Conservation (phyloP, 2,797 vertebrate genomes). For the Onychomys torridus region DNA sequence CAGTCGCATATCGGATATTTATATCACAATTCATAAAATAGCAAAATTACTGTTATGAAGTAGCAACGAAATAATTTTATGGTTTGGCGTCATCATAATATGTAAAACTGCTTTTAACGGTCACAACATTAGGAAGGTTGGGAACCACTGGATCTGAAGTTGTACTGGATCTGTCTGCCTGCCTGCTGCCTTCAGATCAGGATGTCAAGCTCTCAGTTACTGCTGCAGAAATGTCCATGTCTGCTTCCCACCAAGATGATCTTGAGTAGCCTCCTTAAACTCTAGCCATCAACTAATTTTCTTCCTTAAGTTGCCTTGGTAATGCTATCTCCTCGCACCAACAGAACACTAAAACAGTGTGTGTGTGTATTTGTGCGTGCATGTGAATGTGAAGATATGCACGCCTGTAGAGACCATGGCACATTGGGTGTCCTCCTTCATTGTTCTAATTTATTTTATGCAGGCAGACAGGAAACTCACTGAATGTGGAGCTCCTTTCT, state of each 20-base stretch:
- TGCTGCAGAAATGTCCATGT: not conserved
- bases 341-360: not conserved
- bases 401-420: too few relatives aligned
- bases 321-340: not conserved
- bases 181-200: not conserved
- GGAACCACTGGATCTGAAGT: not conserved
- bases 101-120: not conserved
- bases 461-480: not conserved
- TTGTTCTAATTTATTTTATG: not conserved
- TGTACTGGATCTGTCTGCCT: not conserved
- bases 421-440: not conserved
- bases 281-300: not conserved
- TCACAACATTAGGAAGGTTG: not conserved
- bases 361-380: not conserved
- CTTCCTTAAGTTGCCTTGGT: not conserved
- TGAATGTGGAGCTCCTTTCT: not conserved
- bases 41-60: not conserved
- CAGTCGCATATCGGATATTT: not conserved
- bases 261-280: not conserved
- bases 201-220: not conserved
- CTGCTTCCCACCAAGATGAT: not conserved
- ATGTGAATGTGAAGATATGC: not conserved
- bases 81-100: not conserved
- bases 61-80: not conserved
- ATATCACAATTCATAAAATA: not conserved